Conservation (phyloP, 1,140 invertebrate species). For the Drosophila azteca region DNA sequence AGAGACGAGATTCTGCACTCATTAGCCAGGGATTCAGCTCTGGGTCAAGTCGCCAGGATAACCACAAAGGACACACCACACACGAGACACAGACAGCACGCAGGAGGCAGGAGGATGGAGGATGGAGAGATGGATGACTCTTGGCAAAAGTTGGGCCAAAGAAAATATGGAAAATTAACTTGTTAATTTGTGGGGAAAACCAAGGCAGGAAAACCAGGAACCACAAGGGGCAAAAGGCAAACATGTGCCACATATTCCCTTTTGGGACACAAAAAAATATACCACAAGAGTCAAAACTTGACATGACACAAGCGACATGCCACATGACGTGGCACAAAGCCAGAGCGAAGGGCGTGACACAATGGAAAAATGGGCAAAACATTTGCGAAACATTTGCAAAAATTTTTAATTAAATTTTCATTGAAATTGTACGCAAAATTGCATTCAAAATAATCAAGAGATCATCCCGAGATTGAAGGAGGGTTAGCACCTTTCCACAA, state of each 20-base stretch:
- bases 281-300: constrained; percentile 62
- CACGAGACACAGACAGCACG: constrained; percentile 2
- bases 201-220: constrained; percentile 15
- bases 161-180: constrained; percentile 82
- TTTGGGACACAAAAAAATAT: constrained; percentile 65
- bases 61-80: constrained; percentile 24
- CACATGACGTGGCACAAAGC: constrained; percentile 16
- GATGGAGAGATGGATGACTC: too few species aligned
- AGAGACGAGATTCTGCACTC: background rate
- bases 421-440: constrained; percentile 50
- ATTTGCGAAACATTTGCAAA: constrained; percentile 34
- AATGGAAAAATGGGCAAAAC: constrained; percentile 42
- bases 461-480: background rate
- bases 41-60: constrained; percentile 6
- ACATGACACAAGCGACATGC: constrained; percentile 36
- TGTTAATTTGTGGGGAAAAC: constrained; percentile 58
- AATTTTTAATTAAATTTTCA: constrained; percentile 72
- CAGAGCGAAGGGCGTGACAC: constrained; percentile 3
- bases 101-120: too few species aligned
- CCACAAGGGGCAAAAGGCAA: constrained; percentile 47
- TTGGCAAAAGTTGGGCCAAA: constrained; percentile 66
- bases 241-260: constrained; percentile 61
- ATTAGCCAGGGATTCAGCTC: constrained; percentile 9
- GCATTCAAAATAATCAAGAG: background rate
- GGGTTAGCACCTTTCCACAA: constrained; percentile 41